Base-by-base conservation (phyloP, 2,888 invertebrate genomes). In the Microplitis manilae region DNA sequence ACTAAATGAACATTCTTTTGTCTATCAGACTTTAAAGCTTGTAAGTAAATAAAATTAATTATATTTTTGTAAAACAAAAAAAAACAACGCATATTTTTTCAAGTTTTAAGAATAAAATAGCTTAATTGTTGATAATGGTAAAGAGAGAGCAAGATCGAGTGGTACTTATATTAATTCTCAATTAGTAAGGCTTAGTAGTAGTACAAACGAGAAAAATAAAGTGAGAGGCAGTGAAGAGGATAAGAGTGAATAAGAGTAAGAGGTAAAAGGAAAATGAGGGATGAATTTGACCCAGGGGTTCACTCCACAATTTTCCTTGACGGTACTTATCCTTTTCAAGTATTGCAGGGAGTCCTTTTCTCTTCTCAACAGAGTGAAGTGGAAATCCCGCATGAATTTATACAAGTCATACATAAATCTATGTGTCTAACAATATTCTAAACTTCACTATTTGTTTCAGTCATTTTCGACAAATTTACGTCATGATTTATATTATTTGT, bases 231-330 rank as follows among this genome's bases (percentile, higher is more conserved):
- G 59, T 72, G 20, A 39, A 15, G 17, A 8, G 62, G 38, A 15
- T 41, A 64, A 65, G 65, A 77, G 69, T n/a, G 73, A 69, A 77
- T 69, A 77, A 73, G 70, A 62, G n/a, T 40, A 7, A 73, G 62
- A 64, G 30, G n/a, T n/a, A 67, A 50, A 65, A 41, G 15, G 59
- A 67, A 59, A 65, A 41, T 39, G 67, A 39, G 68, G 39, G 59
- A 69, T 72, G 60, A 77, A 77, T 73, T 77, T 77, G 69, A 70
- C 73, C 73, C 65, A 15, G 59, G 77, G 73, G 69, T 68, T 50
- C 6, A 30, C 73, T 39, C 62, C 73, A 68, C 73, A 70, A 73
- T 77, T 73, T 77, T 77, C 73, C 61, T 73, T 20, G 13, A 61
- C 67, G 68, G 69, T 68, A 61, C 69, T 77, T 73, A 73, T 73